Evolutionary conservation across 2,113 vertebrate species (phyloP).

Genomic region (Lophotis ruficrista): DNA sequence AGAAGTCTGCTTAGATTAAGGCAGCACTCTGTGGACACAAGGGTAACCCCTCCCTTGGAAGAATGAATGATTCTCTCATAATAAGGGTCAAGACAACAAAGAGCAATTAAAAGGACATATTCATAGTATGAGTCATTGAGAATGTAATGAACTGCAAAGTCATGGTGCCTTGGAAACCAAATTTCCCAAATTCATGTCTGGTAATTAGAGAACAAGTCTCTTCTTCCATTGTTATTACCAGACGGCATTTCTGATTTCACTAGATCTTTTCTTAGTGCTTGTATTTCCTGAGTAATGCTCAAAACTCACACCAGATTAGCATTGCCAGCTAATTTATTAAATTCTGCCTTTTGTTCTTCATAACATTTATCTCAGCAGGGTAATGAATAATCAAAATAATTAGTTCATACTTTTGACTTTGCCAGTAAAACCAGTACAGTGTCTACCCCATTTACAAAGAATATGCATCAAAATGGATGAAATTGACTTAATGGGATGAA

Average conservation of each 20-base stretch:
- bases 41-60: background rate
- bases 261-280: background rate
- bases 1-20: background rate
- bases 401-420: background rate
- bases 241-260: background rate
- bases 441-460: background rate
- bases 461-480: background rate
- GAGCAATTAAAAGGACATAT: background rate
- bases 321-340: background rate
- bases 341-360: background rate
- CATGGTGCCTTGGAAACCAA: background rate
- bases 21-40: background rate
- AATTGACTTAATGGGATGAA: background rate
- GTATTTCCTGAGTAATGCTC: background rate
- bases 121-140: background rate
- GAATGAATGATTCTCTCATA: background rate
- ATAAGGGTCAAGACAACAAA: background rate
- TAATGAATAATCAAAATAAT: background rate
- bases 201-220: background rate
- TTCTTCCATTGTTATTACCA: background rate
- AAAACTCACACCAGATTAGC: background rate
- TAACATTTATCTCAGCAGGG: background rate
- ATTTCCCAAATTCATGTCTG: conserved; percentile 6
- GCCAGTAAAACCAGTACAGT: background rate
- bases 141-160: conserved; percentile 13